Evolutionary conservation across 2,888 invertebrate genomes (phyloP).

Genomic region (Microctonus hyperodae): DNA sequence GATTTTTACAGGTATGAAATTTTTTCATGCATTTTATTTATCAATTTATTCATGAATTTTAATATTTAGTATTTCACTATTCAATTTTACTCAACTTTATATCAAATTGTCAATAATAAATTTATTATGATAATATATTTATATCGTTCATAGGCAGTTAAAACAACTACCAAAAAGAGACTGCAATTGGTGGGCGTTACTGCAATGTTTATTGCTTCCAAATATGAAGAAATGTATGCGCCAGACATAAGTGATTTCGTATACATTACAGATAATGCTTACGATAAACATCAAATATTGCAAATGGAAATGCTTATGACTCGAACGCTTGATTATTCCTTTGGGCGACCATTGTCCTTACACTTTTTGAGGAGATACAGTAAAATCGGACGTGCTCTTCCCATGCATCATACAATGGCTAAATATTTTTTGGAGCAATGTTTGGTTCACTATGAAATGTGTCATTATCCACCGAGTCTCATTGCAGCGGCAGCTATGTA

Average conservation of each 20-base stretch:
- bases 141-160: slow-evolving; percentile 65
- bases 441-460: slow-evolving; percentile 81
- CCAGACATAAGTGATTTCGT: slow-evolving; percentile 90
- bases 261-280: slow-evolving; percentile 89
- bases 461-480: slow-evolving; percentile 81
- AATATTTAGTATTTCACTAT: not conserved
- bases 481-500: slow-evolving; percentile 84
- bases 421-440: slow-evolving; percentile 92
- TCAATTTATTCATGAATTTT: not conserved
- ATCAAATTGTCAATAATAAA: not conserved
- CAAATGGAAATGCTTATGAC: slow-evolving; percentile 85
- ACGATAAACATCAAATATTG: slow-evolving; percentile 78
- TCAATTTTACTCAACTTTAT: not conserved
- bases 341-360: slow-evolving; percentile 87
- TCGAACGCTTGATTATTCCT: slow-evolving; percentile 76
- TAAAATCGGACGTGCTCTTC: slow-evolving; percentile 68
- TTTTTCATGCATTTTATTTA: not conserved
- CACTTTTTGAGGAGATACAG: slow-evolving; percentile 86
- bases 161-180: slow-evolving; percentile 71
- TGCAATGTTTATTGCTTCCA: slow-evolving; percentile 88
- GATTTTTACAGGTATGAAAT: slow-evolving; percentile 78
- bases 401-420: slow-evolving; percentile 78
- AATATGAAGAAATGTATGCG: slow-evolving; percentile 93
- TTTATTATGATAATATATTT: slow-evolving; percentile 1
- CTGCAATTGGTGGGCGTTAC: slow-evolving; percentile 90